Evolutionary conservation across 2,797 vertebrate species (phyloP), one percentile per base, ranked within the genome.

Genomic region (Poeciliopsis presidionis): DNA sequence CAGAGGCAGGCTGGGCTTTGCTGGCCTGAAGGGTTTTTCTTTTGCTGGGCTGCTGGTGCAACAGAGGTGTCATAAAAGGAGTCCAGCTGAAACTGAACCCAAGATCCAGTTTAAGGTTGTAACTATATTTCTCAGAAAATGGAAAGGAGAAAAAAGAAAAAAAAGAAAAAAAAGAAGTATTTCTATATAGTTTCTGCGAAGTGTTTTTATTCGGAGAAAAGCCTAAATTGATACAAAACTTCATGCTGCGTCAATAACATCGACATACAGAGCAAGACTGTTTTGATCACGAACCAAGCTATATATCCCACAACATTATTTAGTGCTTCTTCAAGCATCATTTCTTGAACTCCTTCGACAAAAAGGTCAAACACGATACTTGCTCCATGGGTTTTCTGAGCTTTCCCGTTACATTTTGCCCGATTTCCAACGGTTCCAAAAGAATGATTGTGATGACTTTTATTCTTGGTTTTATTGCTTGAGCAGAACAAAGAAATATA

Each of bases 11-110:
- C 20, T 22, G 25, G 47, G 46, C 30, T 73, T 25, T 51, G 30
- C 30, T 30, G 71, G 71, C 71, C 71, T 71, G 67, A 25, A 71
- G 43, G 43, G 67, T 71, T 16, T 16, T 71, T 73, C 47, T 51
- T 53, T 51, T 36, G 33, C 71, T 53, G 47, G 47, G 30, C 71
- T 33, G 47, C 47, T 73, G 71, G 71, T 70, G 75, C 63, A 73
- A 51, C 47, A 73, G 47, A 53, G 71, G 71, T 36, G 71, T 73
- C 71, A 73, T 36, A 22, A 73, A 51, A 36, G 20, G 18, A 51
- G 2, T 73, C 47, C 30, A 39, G 20, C 20, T 33, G 16, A 72
- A 33, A 51, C 14, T 20, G 28, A 72, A 72, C 20, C 36, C 45
- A 51, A 69, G 65, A n/a, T n/a, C 39, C 65, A 69, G 20, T 13